These are phyloP conservation scores for Dinoponera quadriceps DNA, from an alignment of 1,140 invertebrate genomes.

Conservation along the genomic window DNA sequence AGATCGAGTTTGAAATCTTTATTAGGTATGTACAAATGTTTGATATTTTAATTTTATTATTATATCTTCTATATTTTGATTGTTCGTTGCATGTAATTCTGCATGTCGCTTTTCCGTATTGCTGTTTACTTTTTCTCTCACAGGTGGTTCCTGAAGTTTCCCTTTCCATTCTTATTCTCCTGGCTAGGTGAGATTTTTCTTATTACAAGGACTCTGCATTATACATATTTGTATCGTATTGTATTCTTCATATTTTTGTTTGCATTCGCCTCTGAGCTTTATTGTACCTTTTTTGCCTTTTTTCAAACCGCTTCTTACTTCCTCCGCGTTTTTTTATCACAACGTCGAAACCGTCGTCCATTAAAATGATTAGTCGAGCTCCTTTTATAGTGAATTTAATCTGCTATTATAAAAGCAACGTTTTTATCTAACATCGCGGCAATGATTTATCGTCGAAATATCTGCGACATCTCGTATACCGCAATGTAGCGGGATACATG, in stretches of 20 bases:
- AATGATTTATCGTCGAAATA: constrained; percentile 18
- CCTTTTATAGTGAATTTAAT: neutral
- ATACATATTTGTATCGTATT: neutral
- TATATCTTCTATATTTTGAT: no score
- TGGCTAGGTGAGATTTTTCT: no score
- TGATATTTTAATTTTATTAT: no score
- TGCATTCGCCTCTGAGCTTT: neutral
- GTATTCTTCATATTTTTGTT: neutral
- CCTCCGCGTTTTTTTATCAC: neutral
- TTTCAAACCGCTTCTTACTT: neutral
- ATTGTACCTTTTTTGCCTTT: neutral
- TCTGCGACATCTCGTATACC: neutral
- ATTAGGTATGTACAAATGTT: no score
- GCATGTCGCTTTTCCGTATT: no score
- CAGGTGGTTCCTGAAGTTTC: no score
- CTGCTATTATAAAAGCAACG: neutral
- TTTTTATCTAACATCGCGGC: neutral
- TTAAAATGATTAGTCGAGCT: constrained; percentile 21
- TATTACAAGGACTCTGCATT: no score
- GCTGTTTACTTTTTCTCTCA: no score
- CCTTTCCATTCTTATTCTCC: no score
- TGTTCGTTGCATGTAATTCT: no score
- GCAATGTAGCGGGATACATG: neutral
- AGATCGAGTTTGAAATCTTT: no score
- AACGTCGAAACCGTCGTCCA: neutral